Evolutionary conservation across 2,797 vertebrate genomes (phyloP), one percentile per base, ranked within the genome.

Genomic region (Epinephelus awoara): DNA sequence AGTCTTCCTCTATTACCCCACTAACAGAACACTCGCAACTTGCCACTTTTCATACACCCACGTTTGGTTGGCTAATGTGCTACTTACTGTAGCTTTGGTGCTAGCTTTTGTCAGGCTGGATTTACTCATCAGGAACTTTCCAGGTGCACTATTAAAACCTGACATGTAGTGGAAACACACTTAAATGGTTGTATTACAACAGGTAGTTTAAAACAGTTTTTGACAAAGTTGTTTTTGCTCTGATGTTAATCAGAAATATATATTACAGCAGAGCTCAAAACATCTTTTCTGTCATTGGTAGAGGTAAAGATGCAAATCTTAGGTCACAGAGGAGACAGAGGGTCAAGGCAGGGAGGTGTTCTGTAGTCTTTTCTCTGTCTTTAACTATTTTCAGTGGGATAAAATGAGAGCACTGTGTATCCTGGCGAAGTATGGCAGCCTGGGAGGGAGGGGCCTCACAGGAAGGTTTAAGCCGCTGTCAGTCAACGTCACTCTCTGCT

Each of bases 401-500:
- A 40, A 71, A 77, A 79, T 44, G 25, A 67, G 29, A 49, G 57
- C 1, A 10, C 55, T 67, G 84, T 80, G 67, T 23, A 54, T 71
- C 42, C 56, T 14, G 50, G 54, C 72, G 75, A 50, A 72, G 63
- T 66, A 23, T 27, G 15, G 85, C 63, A 34, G 71, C 44, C 67
- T 46, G 55, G 69, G 84, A 49, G 72, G 77, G 80, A 71, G 67
- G 66, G 74, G 71, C 23, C 51, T 81, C 52, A 25, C 63, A 6
- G 23, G 63, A 58, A 82, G 85, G 88, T 87, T 92, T 92, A 91
- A 92, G 90, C 92, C 75, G 79, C 91, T 91, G 91, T 86, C 92
- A 92, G 52, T 94, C 91, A 92, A 82, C 25, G 82, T 92, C 90
- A 71, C 83, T 88, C 72, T 56, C 61, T 19, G 74, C 90, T 93